These are phyloP conservation scores for Siniperca knerii DNA, from an alignment of 2,113 vertebrate species.

Conservation along the genomic window DNA sequence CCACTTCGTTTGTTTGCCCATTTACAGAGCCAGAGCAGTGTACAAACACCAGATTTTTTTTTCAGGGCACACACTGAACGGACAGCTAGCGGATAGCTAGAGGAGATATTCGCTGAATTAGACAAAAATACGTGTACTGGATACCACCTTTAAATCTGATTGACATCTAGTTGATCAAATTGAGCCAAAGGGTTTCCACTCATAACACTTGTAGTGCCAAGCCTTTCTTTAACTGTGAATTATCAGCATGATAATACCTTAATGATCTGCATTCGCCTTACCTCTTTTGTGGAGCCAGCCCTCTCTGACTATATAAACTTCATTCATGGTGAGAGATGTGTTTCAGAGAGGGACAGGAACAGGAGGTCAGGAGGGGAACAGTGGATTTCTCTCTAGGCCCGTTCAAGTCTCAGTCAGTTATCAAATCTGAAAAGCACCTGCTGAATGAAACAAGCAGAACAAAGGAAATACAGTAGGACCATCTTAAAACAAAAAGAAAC, in stretches of 20 bases:
- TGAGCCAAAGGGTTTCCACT: neutral
- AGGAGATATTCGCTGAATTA: too few species aligned
- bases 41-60: too few species aligned
- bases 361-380: conserved; percentile 46
- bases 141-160: neutral
- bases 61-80: too few species aligned
- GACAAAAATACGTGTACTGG: too few species aligned
- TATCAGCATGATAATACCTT: neutral
- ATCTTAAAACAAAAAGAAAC: neutral
- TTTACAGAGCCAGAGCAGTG: too few species aligned
- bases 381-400: conserved; percentile 27
- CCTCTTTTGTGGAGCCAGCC: conserved; percentile 84
- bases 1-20: too few species aligned
- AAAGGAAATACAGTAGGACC: neutral
- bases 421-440: conserved; percentile 51
- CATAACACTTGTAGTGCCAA: neutral
- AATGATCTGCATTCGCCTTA: conserved; percentile 20
- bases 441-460: conserved; percentile 29
- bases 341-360: conserved; percentile 55
- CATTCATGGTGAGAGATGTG: conserved; percentile 75
- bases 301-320: conserved; percentile 79
- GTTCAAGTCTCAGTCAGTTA: conserved; percentile 49
- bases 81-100: too few species aligned
- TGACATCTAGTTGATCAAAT: neutral
- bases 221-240: neutral